A percentile compares a stretch with the other conserved stretches of the same genome.
These are phyloP conservation scores for Falco punctatus DNA, from an alignment of 2,113 vertebrate genomes.

Conservation along the genomic window DNA sequence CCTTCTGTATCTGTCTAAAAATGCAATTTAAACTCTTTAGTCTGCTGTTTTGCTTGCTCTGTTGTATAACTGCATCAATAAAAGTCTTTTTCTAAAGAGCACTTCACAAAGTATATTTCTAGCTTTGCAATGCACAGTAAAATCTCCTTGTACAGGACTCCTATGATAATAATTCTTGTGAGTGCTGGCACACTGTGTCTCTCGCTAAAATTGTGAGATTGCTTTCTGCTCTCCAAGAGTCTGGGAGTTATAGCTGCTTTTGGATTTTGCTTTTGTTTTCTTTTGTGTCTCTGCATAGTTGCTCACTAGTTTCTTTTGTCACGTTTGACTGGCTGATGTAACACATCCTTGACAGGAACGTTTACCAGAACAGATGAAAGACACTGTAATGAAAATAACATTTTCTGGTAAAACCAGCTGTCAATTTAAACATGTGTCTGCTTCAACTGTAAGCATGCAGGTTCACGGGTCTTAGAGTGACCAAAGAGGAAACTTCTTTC, in stretches of 20 bases:
- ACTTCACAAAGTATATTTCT: background rate
- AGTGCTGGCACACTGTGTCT: background rate
- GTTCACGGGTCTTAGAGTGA: background rate
- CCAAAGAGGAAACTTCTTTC: background rate
- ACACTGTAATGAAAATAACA: background rate
- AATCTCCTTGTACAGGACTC: background rate
- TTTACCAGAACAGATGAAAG: background rate
- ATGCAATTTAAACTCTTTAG: background rate
- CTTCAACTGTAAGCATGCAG: background rate
- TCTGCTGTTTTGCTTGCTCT: background rate
- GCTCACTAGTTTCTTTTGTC: background rate
- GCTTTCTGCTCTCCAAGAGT: background rate
- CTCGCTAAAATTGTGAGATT: background rate
- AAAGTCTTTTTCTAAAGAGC: background rate
- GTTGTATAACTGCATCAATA: background rate
- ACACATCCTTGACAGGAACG: background rate
- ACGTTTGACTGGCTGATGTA: background rate
- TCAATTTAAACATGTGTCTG: background rate
- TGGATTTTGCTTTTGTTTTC: background rate
- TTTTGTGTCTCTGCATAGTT: background rate
- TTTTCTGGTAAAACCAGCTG: background rate
- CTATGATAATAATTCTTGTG: background rate
- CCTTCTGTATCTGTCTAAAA: background rate
- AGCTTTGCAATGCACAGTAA: background rate
- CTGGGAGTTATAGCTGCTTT: background rate